Base-by-base conservation (phyloP, 1,140 invertebrate genomes). In the Euglossa dilemma region DNA sequence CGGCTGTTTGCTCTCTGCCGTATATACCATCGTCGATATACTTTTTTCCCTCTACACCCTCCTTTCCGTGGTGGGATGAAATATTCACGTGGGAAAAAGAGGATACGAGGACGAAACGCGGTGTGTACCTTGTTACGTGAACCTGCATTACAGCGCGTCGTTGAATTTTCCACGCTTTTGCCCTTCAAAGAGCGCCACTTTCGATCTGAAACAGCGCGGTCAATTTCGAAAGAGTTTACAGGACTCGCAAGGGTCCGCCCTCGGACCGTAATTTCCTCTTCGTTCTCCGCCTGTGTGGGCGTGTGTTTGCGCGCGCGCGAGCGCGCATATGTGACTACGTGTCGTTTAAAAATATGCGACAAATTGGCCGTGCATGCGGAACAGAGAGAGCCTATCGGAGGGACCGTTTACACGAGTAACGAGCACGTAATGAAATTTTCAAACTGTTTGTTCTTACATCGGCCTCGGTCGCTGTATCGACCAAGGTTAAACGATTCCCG, bases 191-290 rank as follows among this genome's bases (percentile, higher is more conserved):
- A 11, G n/a, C n/a, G 23, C 36, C n/a, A 28, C 16, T 64, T 45
- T 45, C 28, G 78, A 80, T 73, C 28, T 6, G 69, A 63, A 54
- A 70, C 43, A 36, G 45, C 28, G 66, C n/a, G 76, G 66, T 59
- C 54, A 61, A 70, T 79, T 79, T 70, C 43, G 43, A 16, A 78
- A 78, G 36, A 28, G 54, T 36, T 45, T 59, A 18, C 36, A 70
- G n/a, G n/a, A 28, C 43, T 59, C 12, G 28, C 20, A 47, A n/a
- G 25, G 20, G 12, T n/a, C 67, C 67, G 28, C 67, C 25, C 11
- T 57, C 25, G 45, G 25, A 63, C 14, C 56, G 25, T 67, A 80
- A 80, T 80, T 80, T 80, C 67, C 77, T 61, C 20, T n/a, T 52
- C 56, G 75, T 66, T 57, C 69, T 43, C 61, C 36, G 36, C 36